Conservation (phyloP, 2,797 vertebrate species). For the Danio kyathit region DNA sequence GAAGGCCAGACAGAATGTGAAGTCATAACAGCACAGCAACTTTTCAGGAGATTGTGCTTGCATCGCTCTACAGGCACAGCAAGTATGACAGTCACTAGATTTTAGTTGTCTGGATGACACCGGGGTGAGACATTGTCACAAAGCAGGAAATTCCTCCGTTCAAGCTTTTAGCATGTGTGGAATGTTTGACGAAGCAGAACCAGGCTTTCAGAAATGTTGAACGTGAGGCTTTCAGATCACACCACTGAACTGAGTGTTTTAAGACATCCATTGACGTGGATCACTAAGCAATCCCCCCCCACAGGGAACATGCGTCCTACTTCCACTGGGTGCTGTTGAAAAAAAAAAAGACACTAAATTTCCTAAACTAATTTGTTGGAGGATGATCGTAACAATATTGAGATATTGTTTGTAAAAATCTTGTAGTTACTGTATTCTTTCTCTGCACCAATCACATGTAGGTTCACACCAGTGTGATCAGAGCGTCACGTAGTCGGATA, state of each 20-base stretch:
- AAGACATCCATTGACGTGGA: constrained; percentile 25
- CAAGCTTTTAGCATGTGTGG: constrained; percentile 38
- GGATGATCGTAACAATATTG: constrained; percentile 5
- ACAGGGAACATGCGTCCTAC: constrained; percentile 1
- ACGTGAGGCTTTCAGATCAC: constrained; percentile 12
- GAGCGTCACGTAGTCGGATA: no score
- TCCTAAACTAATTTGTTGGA: constrained; percentile 9
- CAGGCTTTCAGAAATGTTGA: constrained; percentile 42
- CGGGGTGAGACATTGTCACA: constrained; percentile 36
- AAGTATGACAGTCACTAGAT: not conserved
- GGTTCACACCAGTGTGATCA: not conserved
- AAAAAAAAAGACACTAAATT: not conserved
- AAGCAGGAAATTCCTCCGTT: constrained; percentile 56
- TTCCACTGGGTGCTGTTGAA: constrained; percentile 13
- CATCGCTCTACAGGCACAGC: constrained; percentile 1
- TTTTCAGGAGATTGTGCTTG: not conserved
- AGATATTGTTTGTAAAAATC: constrained; percentile 19
- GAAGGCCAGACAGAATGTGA: not conserved
- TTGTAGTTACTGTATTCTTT: constrained; percentile 16
- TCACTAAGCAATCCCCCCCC: constrained; percentile 15
- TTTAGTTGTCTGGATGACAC: constrained; percentile 12
- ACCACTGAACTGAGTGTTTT: constrained; percentile 7
- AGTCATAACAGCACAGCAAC: not conserved
- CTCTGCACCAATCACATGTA: not conserved
- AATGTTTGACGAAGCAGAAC: constrained; percentile 54